phyloP scores from a whole-genome alignment of 2,888 invertebrate genomes.

The Drosophila atripex region DNA sequence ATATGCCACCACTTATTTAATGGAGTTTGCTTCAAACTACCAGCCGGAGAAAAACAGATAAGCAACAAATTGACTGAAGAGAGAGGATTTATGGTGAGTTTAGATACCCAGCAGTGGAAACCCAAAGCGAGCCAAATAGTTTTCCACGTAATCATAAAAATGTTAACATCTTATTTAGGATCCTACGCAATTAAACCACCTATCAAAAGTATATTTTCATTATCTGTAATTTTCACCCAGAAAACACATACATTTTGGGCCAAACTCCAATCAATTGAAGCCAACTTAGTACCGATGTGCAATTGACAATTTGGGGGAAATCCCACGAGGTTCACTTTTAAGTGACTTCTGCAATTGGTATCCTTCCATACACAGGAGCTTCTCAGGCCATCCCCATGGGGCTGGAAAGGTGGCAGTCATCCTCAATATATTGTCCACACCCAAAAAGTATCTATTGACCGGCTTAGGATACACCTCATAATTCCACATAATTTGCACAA shows the following conservation, averaged over 20 bases:
- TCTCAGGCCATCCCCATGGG: not conserved
- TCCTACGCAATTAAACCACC: not conserved
- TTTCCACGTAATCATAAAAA: not conserved
- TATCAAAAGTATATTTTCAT: slow-evolving; percentile 19
- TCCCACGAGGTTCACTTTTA: slow-evolving; percentile 41
- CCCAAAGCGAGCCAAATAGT: not conserved
- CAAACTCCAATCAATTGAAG: slow-evolving; percentile 42
- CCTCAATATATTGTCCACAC: slow-evolving; percentile 67
- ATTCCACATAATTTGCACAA: slow-evolving; percentile 73
- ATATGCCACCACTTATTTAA: slow-evolving; percentile 41
- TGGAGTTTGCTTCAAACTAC: slow-evolving; percentile 15
- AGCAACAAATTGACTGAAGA: slow-evolving; percentile 16
- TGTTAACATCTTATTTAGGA: not conserved
- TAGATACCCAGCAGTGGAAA: not conserved
- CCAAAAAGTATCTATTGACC: slow-evolving; percentile 63
- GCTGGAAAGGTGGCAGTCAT: slow-evolving; percentile 26
- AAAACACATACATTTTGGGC: slow-evolving; percentile 1
- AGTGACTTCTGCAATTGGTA: slow-evolving; percentile 39
- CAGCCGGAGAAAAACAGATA: not conserved
- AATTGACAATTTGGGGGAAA: slow-evolving; percentile 40
- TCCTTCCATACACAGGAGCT: not conserved
- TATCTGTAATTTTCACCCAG: slow-evolving; percentile 4
- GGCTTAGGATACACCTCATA: slow-evolving; percentile 28
- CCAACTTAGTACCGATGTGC: slow-evolving; percentile 35
- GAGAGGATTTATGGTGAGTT: slow-evolving; percentile 27